Base-by-base conservation (phyloP, 53 echinoderm and acorn worm genomes). In the Apostichopus leukothele region DNA sequence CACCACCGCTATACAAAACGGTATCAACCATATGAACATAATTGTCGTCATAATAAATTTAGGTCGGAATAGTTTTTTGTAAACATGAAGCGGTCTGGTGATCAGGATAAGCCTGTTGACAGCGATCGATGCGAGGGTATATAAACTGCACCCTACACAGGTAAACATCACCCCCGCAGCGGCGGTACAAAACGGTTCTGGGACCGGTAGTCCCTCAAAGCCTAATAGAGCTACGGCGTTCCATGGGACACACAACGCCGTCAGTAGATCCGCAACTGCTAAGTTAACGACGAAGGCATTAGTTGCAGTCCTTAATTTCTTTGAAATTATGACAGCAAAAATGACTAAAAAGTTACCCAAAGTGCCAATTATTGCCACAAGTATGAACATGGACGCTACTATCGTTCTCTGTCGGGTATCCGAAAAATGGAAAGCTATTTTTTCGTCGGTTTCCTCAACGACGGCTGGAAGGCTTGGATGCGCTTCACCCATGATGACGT, bases 281-380 rank as follows among this genome's bases (percentile, higher is more conserved):
- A 97, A 90, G 84, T 92, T 97, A 50, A 97, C 97, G 55, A 97
- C 97, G 88, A 95, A 97, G 7, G 93, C 97, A 83, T 97, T 97
- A 75, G 95, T 97, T 55, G 94, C 84, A 27, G 95, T 94, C 71
- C 95, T 92, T 39, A 95, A 89, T 89, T 94, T 95, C 57, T 85
- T 88, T 20, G 95, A 95, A 57, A 95, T 53, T 7, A 95, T 76
- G 51, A 97, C 97, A 53, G 97, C 93, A 16, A 97, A 53, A 53
- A 97, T 92, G 63, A 97, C 92, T 54, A 95, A 88, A 67, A 92
- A 91, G 76, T 97, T 97, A 18, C 97, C 95, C 23, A 87, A 79
- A 13, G 92, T 92, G 5, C 97, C 96, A 18, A 93, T 84, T 57
- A 96, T 20, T 78, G 86, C 89, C 53, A 94, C 93, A 51, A 90